Base-by-base conservation (phyloP, 2,113 vertebrate species). In the Macaca nemestrina region DNA sequence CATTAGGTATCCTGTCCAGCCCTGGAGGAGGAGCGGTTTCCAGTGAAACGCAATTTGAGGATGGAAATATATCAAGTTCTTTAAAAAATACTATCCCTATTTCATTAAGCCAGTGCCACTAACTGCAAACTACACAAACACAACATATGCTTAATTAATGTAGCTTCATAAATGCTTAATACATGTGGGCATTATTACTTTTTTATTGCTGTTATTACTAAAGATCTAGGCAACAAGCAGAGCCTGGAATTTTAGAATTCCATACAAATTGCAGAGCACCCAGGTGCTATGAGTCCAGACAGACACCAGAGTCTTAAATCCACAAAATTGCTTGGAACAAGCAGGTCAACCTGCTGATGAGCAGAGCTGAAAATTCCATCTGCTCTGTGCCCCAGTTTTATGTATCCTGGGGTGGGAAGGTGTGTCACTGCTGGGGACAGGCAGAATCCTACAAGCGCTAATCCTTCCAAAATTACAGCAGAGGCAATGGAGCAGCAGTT, bases 51-150 rank as follows among this genome's bases (percentile, higher is more conserved):
- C 40, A 81, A 40, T 67, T n/a, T 40, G 84, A 91, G 30, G n/a
- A 59, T 92, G 76, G 35, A 72, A 80, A 59, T 45, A 32, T 27
- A 67, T 72, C 79, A 35, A 3, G 35, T 85, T 72, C 27, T 81
- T 73, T 70, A 45, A 81, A 95, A 95, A 84, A 82, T 90, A 50
- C 35, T 75, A 38, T 40, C 25, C 38, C 72, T 73, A 30, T 97
- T 78, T 76, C 12, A 48, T 59, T 70, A 52, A 85, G 43, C 27
- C 25, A 83, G 30, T 18, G 43, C 59, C 75, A 91, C 25, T 75
- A 79, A 93, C 85, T 90, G 59, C 81, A 93, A 94, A 81, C 23
- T 30, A 8, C 2, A n/a, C 40, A 18, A 83, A 72, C 22, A 30
- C 6, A 76, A 6, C 23, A 40, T 32, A 82, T 90, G 64, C 76